These are phyloP conservation scores for Nematopogon swammerdamellus DNA, from an alignment of 2,888 invertebrate genomes.

Conservation along the genomic window DNA sequence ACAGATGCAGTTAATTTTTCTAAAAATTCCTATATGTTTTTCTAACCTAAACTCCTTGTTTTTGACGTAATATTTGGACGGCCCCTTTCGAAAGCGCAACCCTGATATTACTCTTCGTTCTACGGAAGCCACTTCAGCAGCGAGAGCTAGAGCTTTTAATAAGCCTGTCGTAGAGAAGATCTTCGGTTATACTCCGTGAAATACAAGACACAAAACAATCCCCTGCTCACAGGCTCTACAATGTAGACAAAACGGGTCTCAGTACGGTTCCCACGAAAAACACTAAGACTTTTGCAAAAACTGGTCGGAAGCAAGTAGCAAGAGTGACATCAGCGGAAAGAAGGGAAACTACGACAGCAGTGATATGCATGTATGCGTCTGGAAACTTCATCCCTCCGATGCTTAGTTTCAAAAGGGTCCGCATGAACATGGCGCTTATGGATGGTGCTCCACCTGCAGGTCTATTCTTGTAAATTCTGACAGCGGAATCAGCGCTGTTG, in stretches of 20 bases:
- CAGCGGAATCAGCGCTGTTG: no score
- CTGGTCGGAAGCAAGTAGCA: slow-evolving; percentile 16
- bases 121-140: slow-evolving; percentile 11
- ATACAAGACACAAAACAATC: slow-evolving; percentile 1
- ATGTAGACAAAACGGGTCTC: slow-evolving; percentile 10
- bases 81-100: slow-evolving; percentile 8
- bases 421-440: slow-evolving; percentile 15
- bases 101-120: slow-evolving; percentile 10
- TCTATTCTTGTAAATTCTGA: no score
- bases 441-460: slow-evolving; percentile 21
- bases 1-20: no score
- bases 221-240: slow-evolving; percentile 6
- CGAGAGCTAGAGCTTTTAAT: slow-evolving; percentile 12
- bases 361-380: slow-evolving; percentile 15
- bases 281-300: slow-evolving; percentile 14
- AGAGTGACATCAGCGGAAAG: slow-evolving; percentile 16
- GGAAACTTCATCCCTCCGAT: slow-evolving; percentile 17
- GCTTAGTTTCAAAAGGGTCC: slow-evolving; percentile 16
- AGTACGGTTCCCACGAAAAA: slow-evolving; percentile 15
- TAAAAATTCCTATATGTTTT: no score
- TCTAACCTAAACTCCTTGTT: no score
- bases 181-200: slow-evolving; percentile 2
- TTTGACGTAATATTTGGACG: no score
- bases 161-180: slow-evolving; percentile 7
- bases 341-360: slow-evolving; percentile 16